Evolutionary conservation across 2,888 invertebrate genomes (phyloP).

Genomic region (Euzetes globulus): DNA sequence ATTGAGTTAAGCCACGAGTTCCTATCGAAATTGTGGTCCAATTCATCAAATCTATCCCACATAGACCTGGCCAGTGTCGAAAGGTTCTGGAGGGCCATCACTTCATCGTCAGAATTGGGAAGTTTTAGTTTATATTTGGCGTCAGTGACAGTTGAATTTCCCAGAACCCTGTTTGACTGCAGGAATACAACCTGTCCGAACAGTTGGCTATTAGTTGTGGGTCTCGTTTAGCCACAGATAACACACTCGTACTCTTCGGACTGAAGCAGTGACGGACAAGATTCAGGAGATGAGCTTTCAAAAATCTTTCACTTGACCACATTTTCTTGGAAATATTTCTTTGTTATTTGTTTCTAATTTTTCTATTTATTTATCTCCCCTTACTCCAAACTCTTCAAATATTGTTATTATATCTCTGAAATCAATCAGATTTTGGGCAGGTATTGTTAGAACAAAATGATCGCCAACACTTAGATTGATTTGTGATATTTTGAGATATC

Average conservation of each 20-base stretch:
- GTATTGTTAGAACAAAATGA: too few relatives aligned
- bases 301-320: too few relatives aligned
- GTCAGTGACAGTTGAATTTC: conserved; percentile 21
- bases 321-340: too few relatives aligned
- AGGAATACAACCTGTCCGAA: conserved; percentile 83
- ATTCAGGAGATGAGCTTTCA: not conserved
- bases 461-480: too few relatives aligned
- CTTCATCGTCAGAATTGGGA: conserved; percentile 25
- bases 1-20: conserved; percentile 70
- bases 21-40: conserved; percentile 67
- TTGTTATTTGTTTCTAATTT: too few relatives aligned
- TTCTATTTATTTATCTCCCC: too few relatives aligned
- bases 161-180: conserved; percentile 63
- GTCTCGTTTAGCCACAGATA: conserved; percentile 83
- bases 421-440: too few relatives aligned
- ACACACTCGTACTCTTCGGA: conserved; percentile 81
- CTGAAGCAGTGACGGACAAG: not conserved
- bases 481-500: too few relatives aligned
- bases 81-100: not conserved
- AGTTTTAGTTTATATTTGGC: not conserved
- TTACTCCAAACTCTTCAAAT: too few relatives aligned
- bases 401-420: too few relatives aligned
- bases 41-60: conserved; percentile 65
- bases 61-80: conserved; percentile 53
- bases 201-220: conserved; percentile 71